phyloP scores from a whole-genome alignment of 2,113 vertebrate species.

The Ailuropoda melanoleuca region DNA sequence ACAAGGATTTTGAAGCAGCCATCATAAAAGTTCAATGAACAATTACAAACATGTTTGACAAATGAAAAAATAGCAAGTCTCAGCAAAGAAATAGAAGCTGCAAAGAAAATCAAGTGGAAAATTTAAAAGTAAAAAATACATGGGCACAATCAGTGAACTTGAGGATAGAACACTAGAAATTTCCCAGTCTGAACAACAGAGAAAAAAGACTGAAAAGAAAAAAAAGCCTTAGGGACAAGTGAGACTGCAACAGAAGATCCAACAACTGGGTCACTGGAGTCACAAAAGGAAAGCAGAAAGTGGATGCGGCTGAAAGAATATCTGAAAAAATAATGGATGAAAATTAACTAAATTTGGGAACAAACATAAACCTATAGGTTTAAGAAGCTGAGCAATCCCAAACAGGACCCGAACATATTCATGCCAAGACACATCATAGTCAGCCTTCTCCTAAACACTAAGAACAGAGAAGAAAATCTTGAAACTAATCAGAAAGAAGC shows the following conservation, averaged over 20 bases:
- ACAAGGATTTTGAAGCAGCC: not conserved
- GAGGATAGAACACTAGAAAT: not conserved
- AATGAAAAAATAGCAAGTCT: not conserved
- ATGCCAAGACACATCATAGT: not conserved
- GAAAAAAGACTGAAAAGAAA: not conserved
- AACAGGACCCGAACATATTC: not conserved
- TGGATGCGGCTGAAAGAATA: not conserved
- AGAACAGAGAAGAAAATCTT: not conserved
- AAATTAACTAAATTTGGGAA: constrained; percentile 37
- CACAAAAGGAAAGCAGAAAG: not conserved
- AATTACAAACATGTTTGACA: not conserved
- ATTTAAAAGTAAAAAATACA: not conserved
- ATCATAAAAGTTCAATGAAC: not conserved
- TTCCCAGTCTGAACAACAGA: not conserved
- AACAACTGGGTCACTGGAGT: not conserved
- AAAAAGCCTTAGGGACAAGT: not conserved
- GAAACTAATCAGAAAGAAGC: constrained; percentile 8
- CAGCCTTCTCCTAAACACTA: constrained; percentile 16
- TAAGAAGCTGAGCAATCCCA: not conserved
- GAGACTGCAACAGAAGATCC: not conserved
- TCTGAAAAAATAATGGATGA: not conserved
- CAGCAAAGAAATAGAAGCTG: not conserved
- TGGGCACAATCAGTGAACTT: not conserved
- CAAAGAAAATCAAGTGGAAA: not conserved
- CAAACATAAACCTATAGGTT: not conserved